These are phyloP conservation scores for Eriosoma lanigerum DNA, from an alignment of 1,140 invertebrate species.

Conservation along the genomic window DNA sequence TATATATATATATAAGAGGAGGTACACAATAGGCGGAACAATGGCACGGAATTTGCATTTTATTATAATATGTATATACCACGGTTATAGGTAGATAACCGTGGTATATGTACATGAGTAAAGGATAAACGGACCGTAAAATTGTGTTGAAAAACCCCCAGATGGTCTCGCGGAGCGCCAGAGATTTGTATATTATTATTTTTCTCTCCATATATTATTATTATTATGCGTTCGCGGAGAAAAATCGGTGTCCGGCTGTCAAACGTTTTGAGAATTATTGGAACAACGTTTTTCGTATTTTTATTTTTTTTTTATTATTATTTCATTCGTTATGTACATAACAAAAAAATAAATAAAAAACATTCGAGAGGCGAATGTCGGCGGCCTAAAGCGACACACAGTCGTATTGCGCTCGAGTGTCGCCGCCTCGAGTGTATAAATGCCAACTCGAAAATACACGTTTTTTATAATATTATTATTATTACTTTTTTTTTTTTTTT, in stretches of 20 bases:
- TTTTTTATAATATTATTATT: background rate
- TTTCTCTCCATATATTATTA: background rate
- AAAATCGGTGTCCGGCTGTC: slow-evolving; percentile 37
- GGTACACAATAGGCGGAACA: slow-evolving; percentile 13
- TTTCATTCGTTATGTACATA: background rate
- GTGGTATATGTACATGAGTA: no score
- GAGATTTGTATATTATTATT: slow-evolving; percentile 11
- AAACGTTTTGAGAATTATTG: slow-evolving; percentile 40
- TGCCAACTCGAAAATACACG: slow-evolving; percentile 7
- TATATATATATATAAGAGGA: no score
- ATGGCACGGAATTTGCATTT: slow-evolving; percentile 33
- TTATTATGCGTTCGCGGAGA: no score
- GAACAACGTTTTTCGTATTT: slow-evolving; percentile 22
- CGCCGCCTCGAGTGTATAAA: background rate
- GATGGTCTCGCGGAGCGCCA: slow-evolving; percentile 1
- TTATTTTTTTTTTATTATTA: background rate
- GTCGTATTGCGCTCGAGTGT: slow-evolving; percentile 16
- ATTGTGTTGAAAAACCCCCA: slow-evolving; percentile 28
- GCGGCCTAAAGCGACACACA: slow-evolving; percentile 23
- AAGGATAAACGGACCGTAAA: slow-evolving; percentile 19
- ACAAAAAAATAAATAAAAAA: background rate
- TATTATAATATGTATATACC: background rate
- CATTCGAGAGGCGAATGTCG: background rate
- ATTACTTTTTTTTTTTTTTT: no score
- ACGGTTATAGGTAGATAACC: no score